These are phyloP conservation scores for Dermolepida albohirtum DNA, from an alignment of 2,888 invertebrate genomes.

Conservation along the genomic window DNA sequence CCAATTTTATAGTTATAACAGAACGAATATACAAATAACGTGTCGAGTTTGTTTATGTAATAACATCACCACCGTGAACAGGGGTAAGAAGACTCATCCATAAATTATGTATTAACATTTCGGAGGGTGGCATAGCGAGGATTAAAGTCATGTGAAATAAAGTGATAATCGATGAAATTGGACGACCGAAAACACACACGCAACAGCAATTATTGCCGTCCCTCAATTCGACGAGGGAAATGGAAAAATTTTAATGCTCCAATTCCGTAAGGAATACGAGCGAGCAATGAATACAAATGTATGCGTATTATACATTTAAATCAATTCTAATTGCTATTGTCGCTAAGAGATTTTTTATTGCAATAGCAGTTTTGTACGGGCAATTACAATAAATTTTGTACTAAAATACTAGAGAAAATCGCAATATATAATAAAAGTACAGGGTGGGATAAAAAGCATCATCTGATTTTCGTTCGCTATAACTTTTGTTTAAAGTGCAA, in stretches of 20 bases:
- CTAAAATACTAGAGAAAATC: no score
- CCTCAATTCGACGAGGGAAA: background rate
- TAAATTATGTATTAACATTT: slow-evolving; percentile 22
- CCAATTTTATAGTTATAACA: background rate
- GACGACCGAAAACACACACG: slow-evolving; percentile 22
- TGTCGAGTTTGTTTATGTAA: background rate
- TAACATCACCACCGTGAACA: slow-evolving; percentile 2
- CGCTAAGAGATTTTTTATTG: no score
- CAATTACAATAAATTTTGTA: no score
- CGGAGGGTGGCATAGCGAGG: background rate
- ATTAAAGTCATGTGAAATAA: slow-evolving; percentile 19
- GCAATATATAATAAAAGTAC: no score
- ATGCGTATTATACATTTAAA: background rate
- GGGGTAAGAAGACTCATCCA: background rate
- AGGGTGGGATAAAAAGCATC: no score
- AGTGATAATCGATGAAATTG: slow-evolving; percentile 28
- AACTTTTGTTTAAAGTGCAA: no score
- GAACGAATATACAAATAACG: no score
- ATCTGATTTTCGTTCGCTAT: no score
- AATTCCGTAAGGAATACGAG: background rate
- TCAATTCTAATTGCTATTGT: background rate
- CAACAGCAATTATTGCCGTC: slow-evolving; percentile 12
- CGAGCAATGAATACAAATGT: background rate
- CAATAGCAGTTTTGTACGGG: no score
- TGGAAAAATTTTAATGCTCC: slow-evolving; percentile 6